These are phyloP conservation scores for Palythoa grandis DNA, from an alignment of 92 coral and sea anemone genomes.

Conservation along the genomic window DNA sequence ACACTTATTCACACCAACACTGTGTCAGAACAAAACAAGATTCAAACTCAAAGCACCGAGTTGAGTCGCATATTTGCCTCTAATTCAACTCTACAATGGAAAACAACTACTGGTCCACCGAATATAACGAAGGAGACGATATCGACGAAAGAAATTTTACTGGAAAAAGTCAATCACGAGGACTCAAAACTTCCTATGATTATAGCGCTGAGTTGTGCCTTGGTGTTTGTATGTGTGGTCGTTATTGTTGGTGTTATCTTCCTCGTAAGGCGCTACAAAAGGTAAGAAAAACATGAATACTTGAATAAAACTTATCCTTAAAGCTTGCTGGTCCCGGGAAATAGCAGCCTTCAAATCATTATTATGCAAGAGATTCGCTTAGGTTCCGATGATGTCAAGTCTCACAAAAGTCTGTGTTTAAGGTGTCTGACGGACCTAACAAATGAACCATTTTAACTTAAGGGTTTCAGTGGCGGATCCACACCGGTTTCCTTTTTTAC, in stretches of 20 bases:
- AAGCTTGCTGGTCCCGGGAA: too few species aligned
- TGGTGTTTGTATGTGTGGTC: background rate
- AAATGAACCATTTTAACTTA: too few species aligned
- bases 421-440: too few species aligned
- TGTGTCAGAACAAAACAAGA: background rate
- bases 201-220: background rate
- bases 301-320: too few species aligned
- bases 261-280: background rate
- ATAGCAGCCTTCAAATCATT: too few species aligned
- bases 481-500: too few species aligned
- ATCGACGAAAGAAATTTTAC: background rate
- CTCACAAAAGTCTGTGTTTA: too few species aligned
- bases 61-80: background rate
- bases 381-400: too few species aligned
- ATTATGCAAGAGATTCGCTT: too few species aligned
- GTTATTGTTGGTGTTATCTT: background rate
- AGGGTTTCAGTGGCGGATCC: too few species aligned
- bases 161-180: background rate
- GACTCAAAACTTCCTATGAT: background rate
- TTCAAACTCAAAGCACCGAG: background rate
- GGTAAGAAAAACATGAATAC: background rate
- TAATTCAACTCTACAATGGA: background rate
- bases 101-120: background rate
- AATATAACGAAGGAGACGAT: background rate
- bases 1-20: background rate